Conservation (phyloP, 2,888 invertebrate species). For the Psococerastis gibbosa region DNA sequence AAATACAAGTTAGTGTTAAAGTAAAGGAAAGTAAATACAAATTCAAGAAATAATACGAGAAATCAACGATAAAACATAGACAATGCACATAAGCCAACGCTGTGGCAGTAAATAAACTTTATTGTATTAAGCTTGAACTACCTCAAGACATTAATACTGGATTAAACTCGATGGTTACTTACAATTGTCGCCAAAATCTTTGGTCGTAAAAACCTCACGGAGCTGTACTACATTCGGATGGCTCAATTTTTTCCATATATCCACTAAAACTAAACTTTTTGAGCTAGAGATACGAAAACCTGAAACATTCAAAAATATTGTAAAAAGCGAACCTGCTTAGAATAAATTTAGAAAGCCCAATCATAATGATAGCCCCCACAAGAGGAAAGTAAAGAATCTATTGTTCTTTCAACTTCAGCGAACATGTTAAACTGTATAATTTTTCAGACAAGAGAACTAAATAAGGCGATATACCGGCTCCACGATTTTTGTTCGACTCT, state of each 20-base stretch:
- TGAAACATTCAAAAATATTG: conserved; percentile 23
- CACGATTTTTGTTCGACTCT: no score
- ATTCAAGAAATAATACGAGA: neutral
- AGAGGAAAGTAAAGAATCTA: no score
- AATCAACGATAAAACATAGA: neutral
- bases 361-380: no score
- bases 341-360: no score
- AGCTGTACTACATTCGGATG: conserved; percentile 90
- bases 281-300: conserved; percentile 63
- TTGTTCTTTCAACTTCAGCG: neutral
- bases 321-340: no score
- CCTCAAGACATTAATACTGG: no score
- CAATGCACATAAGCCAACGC: neutral
- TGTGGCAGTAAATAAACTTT: no score
- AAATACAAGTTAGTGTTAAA: conserved; percentile 13
- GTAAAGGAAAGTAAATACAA: conserved; percentile 12
- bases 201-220: conserved; percentile 84
- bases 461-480: no score
- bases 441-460: no score
- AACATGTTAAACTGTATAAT: conserved; percentile 1
- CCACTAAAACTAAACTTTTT: conserved; percentile 68
- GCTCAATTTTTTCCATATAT: conserved; percentile 86
- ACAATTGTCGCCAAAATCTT: conserved; percentile 93
- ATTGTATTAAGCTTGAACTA: no score
- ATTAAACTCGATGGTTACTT: no score